Evolutionary conservation across 2,113 vertebrate species (phyloP).

Genomic region (Gorsachius goisagi): DNA sequence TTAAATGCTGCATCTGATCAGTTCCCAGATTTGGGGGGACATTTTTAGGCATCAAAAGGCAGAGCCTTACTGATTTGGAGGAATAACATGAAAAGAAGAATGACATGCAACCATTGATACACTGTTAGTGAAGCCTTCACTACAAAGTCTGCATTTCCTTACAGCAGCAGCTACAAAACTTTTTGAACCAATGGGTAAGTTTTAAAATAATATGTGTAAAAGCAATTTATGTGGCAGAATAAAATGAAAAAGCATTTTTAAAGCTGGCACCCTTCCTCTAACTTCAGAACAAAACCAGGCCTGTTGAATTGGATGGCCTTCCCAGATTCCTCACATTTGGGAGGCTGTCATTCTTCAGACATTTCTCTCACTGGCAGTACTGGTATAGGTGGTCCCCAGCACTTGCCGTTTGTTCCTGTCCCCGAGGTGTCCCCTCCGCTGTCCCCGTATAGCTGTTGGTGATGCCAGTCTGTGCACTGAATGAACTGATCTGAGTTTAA

Average conservation of each 20-base stretch:
- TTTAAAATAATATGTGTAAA: neutral
- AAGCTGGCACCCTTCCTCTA: neutral
- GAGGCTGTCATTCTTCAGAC: neutral
- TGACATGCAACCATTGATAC: neutral
- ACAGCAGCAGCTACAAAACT: neutral
- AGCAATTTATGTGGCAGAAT: neutral
- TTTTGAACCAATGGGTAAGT: neutral
- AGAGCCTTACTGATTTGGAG: neutral
- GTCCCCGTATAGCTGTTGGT: neutral
- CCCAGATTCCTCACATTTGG: neutral
- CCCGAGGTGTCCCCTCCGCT: neutral
- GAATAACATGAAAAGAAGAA: neutral
- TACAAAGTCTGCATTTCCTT: neutral
- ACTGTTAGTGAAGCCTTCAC: neutral
- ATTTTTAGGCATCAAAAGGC: neutral
- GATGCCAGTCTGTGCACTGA: neutral
- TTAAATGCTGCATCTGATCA: neutral
- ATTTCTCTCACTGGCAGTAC: neutral
- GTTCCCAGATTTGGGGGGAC: neutral
- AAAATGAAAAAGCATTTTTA: neutral
- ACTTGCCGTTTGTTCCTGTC: neutral
- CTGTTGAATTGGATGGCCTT: neutral
- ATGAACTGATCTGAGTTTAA: neutral
- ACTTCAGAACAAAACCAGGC: neutral
- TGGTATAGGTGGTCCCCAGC: neutral